Evolutionary conservation across 2,113 vertebrate species (phyloP).

Genomic region (Chionis minor): DNA sequence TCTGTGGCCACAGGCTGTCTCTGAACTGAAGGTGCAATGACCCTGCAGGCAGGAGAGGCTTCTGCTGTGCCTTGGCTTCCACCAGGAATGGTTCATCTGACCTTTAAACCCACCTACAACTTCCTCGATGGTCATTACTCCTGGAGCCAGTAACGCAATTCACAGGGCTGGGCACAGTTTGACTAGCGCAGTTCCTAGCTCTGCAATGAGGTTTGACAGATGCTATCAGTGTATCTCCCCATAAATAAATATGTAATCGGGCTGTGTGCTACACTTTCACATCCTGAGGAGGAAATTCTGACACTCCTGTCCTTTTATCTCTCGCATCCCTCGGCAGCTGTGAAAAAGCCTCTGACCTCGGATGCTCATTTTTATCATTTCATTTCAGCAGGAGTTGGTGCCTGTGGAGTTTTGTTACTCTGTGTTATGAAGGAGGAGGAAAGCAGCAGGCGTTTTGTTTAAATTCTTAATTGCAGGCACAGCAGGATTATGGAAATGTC

Average conservation of each 20-base stretch:
- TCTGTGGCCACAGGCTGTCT: neutral
- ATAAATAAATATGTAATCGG: neutral
- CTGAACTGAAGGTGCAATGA: neutral
- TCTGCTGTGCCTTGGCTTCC: neutral
- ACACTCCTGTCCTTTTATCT: conserved; percentile 47
- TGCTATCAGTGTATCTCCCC: conserved; percentile 31
- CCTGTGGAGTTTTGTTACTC: conserved; percentile 24
- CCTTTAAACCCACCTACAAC: neutral
- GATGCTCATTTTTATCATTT: conserved; percentile 1
- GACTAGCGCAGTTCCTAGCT: neutral
- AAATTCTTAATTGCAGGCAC: conserved; percentile 61
- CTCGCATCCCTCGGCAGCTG: conserved; percentile 20
- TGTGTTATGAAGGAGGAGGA: conserved; percentile 20
- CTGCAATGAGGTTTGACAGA: conserved; percentile 22
- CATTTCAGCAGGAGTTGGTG: neutral
- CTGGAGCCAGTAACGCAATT: neutral
- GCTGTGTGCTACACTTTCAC: conserved; percentile 17
- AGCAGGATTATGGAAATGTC: conserved; percentile 63
- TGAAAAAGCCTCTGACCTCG: conserved; percentile 26
- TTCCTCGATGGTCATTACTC: neutral
- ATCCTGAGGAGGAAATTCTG: conserved; percentile 29
- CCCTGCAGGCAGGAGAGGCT: neutral
- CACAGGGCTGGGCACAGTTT: neutral
- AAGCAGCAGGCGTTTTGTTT: conserved; percentile 60
- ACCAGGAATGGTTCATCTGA: neutral